Evolutionary conservation across 2,888 invertebrate species (phyloP), one percentile per base, ranked within the genome.

Genomic region (Listrodromus nycthemerus): DNA sequence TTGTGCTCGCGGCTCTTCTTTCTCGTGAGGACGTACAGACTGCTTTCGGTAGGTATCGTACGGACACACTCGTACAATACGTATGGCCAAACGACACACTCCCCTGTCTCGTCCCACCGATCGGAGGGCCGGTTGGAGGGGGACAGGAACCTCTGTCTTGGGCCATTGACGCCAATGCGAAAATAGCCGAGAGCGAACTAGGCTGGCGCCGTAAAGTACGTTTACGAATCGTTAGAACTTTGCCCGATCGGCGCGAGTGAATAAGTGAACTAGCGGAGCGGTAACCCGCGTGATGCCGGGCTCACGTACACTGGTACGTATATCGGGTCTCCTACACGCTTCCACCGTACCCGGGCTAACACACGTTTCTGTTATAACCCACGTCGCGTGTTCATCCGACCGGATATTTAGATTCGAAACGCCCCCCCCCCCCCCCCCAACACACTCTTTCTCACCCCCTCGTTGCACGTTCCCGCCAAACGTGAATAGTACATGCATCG

Each of bases 181-280:
- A 89, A 89, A 89, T 90, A 89, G 88, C 88, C 82, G 82, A 80
- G 81, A 65, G 76, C 76, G 77, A 87, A 89, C 88, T 88, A 86
- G 87, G 87, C 87, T 89, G 88, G 87, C 86, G 89, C 87, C 88
- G 80, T 88, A 87, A 88, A 89, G 88, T 87, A 87, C 88, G 88
- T 87, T 88, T 87, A 83, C 88, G 86, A 89, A 89, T 88, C 87
- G 88, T 89, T 88, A 89, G 86, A 86, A 85, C 85, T 85, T 83
- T 86, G 86, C 85, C 87, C 84, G 85, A 89, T 86, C 83, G 85
- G 66, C 83, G 82, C 77, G 70, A 73, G 80, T 33, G 67, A 67
- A 76, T 63, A 58, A 77, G 73, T 71, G 65, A 19, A 52, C 65
- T 37, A 77, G 27, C 50, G 74, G 58, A 74, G 69, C 70, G 52